Percentiles rank a stretch among this genome's conserved stretches.
Evolutionary conservation across 2,113 vertebrate genomes (phyloP).

Genomic region (Oryzias curvinotus): DNA sequence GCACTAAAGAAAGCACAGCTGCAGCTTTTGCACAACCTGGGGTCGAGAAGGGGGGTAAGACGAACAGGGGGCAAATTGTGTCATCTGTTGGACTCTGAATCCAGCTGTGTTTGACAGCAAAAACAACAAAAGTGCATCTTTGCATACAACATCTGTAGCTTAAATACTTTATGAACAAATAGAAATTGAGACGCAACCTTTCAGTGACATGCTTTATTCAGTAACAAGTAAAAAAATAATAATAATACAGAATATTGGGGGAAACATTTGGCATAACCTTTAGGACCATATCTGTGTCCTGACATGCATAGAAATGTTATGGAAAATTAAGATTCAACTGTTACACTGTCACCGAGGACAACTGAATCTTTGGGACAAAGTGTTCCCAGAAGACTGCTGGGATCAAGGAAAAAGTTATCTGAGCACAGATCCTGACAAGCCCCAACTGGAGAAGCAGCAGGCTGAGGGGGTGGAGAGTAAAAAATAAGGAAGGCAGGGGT

Average conservation of each 20-base stretch:
- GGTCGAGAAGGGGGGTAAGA: conserved; percentile 39
- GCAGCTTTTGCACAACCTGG: conserved; percentile 21
- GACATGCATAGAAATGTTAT: neutral
- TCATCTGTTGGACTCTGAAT: conserved; percentile 60
- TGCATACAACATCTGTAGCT: neutral
- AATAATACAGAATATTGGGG: neutral
- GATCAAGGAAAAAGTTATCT: conserved; percentile 51
- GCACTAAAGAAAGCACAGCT: conserved; percentile 68
- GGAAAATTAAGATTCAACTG: neutral
- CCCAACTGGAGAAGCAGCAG: neutral
- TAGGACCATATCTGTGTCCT: too few species aligned
- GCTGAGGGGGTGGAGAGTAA: neutral
- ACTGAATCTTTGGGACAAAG: conserved; percentile 31
- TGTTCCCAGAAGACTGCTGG: conserved; percentile 47
- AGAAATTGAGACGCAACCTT: neutral
- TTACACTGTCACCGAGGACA: neutral
- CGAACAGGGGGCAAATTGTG: conserved; percentile 57
- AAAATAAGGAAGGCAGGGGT: neutral
- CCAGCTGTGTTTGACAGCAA: conserved; percentile 43
- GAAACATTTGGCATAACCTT: neutral
- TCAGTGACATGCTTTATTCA: neutral
- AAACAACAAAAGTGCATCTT: neutral
- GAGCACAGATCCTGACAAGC: conserved; percentile 51
- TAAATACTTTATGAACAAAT: neutral
- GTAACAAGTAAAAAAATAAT: neutral